Conservation (phyloP, 2,888 invertebrate species). For the Agrotis clavis region DNA sequence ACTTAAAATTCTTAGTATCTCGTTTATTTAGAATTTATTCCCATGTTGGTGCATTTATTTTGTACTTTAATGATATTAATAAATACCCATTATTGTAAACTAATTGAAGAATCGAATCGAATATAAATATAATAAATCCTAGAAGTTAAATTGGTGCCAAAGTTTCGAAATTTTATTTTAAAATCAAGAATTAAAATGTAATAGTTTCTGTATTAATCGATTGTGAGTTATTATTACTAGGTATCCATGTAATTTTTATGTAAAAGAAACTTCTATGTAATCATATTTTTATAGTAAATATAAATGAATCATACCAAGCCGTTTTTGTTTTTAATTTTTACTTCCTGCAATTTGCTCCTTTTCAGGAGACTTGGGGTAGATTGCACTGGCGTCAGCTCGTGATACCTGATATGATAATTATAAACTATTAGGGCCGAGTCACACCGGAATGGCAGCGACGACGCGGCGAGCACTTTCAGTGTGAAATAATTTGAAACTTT, state of each 20-base stretch:
- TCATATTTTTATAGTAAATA: conserved; percentile 78
- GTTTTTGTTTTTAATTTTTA: conserved; percentile 47
- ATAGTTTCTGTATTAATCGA: conserved; percentile 50
- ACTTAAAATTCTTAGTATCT: conserved; percentile 72
- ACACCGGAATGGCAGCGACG: too few relatives aligned
- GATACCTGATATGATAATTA: too few relatives aligned
- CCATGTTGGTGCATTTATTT: conserved; percentile 81
- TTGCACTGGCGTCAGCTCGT: too few relatives aligned
- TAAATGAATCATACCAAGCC: conserved; percentile 62
- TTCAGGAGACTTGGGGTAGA: conserved; percentile 3
- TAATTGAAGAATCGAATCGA: conserved; percentile 60
- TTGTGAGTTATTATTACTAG: conserved; percentile 52
- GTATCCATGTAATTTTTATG: conserved; percentile 61
- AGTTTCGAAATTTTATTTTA: conserved; percentile 70
- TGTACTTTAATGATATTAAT: conserved; percentile 59
- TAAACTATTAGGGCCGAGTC: too few relatives aligned
- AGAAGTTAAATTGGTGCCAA: conserved; percentile 85
- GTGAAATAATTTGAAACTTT: too few relatives aligned
- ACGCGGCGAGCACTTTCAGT: too few relatives aligned
- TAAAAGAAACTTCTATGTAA: conserved; percentile 72
- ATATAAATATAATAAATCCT: conserved; percentile 64
- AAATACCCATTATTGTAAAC: conserved; percentile 49
- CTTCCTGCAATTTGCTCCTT: conserved; percentile 4
- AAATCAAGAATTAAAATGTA: conserved; percentile 40
- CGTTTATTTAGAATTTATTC: conserved; percentile 67